Base-by-base conservation (phyloP, 2,888 invertebrate genomes). In the Drosophila ezoana region DNA sequence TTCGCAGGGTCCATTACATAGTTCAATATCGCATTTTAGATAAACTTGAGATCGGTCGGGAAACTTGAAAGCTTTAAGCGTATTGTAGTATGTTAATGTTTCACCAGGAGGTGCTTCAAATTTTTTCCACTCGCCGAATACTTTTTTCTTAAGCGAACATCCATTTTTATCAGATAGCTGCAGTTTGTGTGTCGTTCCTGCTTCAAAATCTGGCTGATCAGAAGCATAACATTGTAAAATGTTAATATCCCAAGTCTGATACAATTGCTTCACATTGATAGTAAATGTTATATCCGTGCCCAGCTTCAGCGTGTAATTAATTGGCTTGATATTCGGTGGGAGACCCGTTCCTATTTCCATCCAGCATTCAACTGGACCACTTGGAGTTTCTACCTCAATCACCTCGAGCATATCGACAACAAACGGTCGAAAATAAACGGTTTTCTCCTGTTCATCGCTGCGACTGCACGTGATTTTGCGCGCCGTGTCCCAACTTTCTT, bases 151-250 rank as follows among this genome's bases (percentile, higher is more conserved):
- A 69, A 93, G 94, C 0, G 95, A 95, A 79, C 95, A 95, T 35
- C 95, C 95, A 67, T 94, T 93, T 73, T 93, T 94, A 83, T 95
- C 95, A 0, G 95, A 95, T 0, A 95, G 92, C 82, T 95, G 95
- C 20, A 95, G 92, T 81, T 93, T 94, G 56, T 93, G 94, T 0
- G 95, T 94, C 11, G 92, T 92, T 1, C 93, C 91, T 44, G 93
- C 93, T 59, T 94, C 93, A 80, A 95, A 95, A 65, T 94, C 93
- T 52, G 94, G 94, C 65, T 93, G 93, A 76, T 95, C 95, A 62
- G 95, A 95, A 0, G 96, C 96, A 94, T 95, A 95, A 81, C 96
- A 96, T 87, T 96, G 95, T 62, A 95, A 93, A 35, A 96, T 95
- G 81, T 94, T 94, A 6, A 96, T 91, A 86, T 95, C 95, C 86